Evolutionary conservation across 2,113 vertebrate species (phyloP), one percentile per base, ranked within the genome.

Genomic region (Otus sunia): DNA sequence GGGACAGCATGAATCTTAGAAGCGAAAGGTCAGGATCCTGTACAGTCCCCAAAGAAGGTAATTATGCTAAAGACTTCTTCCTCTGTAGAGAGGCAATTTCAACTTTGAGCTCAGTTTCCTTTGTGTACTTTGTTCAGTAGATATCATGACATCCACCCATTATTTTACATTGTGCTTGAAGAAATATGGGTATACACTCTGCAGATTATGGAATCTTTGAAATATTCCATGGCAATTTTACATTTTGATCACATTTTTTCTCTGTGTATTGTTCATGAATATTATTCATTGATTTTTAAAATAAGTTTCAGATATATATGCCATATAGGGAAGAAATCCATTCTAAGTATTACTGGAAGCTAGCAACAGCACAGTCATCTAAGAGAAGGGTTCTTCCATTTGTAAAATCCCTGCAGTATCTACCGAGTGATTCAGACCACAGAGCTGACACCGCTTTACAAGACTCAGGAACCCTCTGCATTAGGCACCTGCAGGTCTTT

Each of bases 341-440:
- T 90, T 81, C 34, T 89, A 68, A 87, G 50, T 86, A 82, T 86
- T 56, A 86, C 86, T 67, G n/a, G 77, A 91, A 95, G 67, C 53
- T 81, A 94, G 67, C 58, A 84, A 29, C 63, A 89, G 89, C 64
- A 39, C 5, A 64, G 49, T 36, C 37, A 82, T 29, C 32, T 43
- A 45, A 39, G 58, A 87, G 74, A 81, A 87, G 4, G 60, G 41
- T 36, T 81, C 92, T 80, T 77, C 58, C 59, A n/a, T 55, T 76
- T 91, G 55, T 30, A 39, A 58, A 93, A 64, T 15, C 63, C 75
- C 58, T 56, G 52, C 43, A 74, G 62, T 27, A 43, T 23, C 62
- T 78, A 4, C 67, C 5, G n/a, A 67, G 74, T 34, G 73, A 87
- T 63, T 45, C 50, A 43, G 56, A 82, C 66, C 83, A 85, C 68